Percentiles rank a stretch among this genome's conserved stretches.
Conservation (phyloP, 2,797 vertebrate genomes). For the Allobates femoralis region DNA sequence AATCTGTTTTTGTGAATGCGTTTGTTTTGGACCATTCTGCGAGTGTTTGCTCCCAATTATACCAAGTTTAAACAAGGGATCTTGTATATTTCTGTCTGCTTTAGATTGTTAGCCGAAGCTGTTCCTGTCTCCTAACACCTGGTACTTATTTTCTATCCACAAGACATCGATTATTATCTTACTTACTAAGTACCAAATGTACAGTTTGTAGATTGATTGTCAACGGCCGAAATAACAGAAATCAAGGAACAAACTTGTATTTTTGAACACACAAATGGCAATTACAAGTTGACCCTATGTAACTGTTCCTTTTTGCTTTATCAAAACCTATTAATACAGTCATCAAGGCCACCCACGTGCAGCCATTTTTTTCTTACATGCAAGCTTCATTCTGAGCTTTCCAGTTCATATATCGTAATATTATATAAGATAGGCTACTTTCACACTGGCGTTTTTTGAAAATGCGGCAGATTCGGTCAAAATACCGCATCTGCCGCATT, state of each 20-base stretch:
- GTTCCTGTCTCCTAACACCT: constrained; percentile 45
- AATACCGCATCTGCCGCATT: too few relatives aligned
- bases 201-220: background rate
- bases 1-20: background rate
- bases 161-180: constrained; percentile 40
- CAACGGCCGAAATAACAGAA: background rate
- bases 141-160: constrained; percentile 29
- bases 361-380: background rate
- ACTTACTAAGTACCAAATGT: background rate
- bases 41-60: constrained; percentile 45
- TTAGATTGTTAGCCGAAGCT: constrained; percentile 27
- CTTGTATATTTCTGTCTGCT: constrained; percentile 36
- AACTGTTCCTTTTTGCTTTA: background rate
- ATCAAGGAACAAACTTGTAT: background rate
- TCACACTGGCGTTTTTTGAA: too few relatives aligned
- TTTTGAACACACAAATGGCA: background rate
- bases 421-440: too few relatives aligned
- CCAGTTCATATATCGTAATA: background rate
- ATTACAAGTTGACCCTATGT: background rate
- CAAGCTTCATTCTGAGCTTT: background rate
- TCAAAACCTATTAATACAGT: background rate
- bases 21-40: constrained; percentile 27
- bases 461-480: too few relatives aligned
- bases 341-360: background rate
- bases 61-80: constrained; percentile 43